Percentiles rank a stretch among this genome's conserved stretches.
Conservation (phyloP, 2,113 vertebrate species). For the Epinephelus fuscoguttatus region DNA sequence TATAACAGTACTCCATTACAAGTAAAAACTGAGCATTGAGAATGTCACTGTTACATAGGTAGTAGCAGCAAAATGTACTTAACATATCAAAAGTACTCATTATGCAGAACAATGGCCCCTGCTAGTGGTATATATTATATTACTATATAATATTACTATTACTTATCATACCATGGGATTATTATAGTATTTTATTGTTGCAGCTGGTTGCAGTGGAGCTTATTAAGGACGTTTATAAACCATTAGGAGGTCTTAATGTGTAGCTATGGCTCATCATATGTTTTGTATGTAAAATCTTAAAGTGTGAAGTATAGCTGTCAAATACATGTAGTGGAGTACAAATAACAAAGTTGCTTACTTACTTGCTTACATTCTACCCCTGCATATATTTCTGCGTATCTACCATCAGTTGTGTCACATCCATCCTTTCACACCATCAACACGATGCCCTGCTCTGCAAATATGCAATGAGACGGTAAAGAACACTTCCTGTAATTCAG, state of each 20-base stretch:
- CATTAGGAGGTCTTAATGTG: not conserved
- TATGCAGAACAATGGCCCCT: too few relatives aligned
- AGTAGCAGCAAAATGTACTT: too few relatives aligned
- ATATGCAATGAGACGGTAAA: not conserved
- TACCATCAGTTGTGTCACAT: not conserved
- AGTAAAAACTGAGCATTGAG: too few relatives aligned
- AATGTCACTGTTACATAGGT: not conserved
- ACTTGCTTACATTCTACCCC: not conserved
- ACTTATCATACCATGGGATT: not conserved
- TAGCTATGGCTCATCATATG: not conserved
- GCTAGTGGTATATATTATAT: too few relatives aligned
- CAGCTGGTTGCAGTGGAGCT: not conserved
- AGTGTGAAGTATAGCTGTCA: not conserved
- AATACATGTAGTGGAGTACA: not conserved
- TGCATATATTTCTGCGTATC: not conserved
- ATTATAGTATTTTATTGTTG: not conserved
- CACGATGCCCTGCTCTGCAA: constrained; percentile 6
- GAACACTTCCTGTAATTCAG: constrained; percentile 41
- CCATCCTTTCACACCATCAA: not conserved
- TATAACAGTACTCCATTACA: too few relatives aligned
- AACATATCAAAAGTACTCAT: too few relatives aligned
- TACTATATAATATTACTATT: not conserved
- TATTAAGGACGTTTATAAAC: not conserved
- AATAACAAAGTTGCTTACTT: not conserved
- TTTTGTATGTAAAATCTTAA: not conserved